Percentiles rank a stretch among this genome's conserved stretches.
phyloP scores from a whole-genome alignment of 2,113 vertebrate species.

The Pygoscelis adeliae region DNA sequence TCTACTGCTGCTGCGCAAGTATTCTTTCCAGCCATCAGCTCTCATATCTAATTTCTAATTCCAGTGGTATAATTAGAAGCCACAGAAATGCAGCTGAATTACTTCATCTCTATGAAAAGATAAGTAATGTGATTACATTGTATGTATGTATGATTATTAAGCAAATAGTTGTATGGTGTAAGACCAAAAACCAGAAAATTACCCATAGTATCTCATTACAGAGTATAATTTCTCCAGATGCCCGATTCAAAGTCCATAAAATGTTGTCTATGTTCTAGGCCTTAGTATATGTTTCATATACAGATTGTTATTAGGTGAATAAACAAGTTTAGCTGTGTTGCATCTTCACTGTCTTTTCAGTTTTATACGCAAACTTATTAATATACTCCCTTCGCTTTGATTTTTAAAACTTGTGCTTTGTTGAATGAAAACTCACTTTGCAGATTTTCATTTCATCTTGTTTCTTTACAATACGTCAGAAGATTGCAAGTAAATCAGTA shows the following conservation, averaged over 20 bases:
- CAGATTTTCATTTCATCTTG: not conserved
- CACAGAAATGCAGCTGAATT: not conserved
- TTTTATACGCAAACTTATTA: not conserved
- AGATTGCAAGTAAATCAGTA: not conserved
- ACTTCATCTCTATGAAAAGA: not conserved
- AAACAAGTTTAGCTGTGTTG: not conserved
- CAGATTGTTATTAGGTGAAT: not conserved
- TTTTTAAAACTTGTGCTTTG: not conserved
- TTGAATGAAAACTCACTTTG: not conserved
- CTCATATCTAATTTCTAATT: not conserved
- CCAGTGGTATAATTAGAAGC: not conserved
- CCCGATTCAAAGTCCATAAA: not conserved
- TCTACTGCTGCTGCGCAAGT: not conserved
- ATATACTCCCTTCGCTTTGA: not conserved
- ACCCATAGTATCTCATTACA: not conserved
- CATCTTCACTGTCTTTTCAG: not conserved
- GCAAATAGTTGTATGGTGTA: not conserved
- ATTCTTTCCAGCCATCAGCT: not conserved
- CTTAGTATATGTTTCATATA: not conserved
- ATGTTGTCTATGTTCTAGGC: not conserved
- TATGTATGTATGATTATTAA: not conserved
- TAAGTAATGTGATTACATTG: conserved; percentile 5
- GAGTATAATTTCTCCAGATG: not conserved
- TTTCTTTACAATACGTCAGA: not conserved
- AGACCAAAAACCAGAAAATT: conserved; percentile 39